Conservation (phyloP, 2,113 vertebrate species). For the Rhabdomys dilectus region DNA sequence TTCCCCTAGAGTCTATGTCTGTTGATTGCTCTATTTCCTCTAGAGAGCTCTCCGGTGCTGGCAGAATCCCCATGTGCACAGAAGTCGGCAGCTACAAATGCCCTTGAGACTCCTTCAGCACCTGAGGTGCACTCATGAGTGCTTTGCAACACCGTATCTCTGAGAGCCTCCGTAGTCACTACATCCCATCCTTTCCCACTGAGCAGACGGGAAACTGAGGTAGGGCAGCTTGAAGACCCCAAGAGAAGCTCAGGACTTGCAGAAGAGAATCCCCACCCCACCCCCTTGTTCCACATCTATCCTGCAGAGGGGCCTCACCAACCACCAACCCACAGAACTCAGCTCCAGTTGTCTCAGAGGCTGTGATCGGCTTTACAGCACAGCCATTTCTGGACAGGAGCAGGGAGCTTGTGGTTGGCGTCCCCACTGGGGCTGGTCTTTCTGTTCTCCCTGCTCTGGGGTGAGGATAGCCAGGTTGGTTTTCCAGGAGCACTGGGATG, state of each 20-base stretch:
- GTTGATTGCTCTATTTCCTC: conserved; percentile 6
- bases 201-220: not conserved
- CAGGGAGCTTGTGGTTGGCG: not conserved
- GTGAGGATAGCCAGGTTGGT: conserved; percentile 39
- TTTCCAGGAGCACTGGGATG: conserved; percentile 49
- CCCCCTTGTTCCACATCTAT: accelerated
- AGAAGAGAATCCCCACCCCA: not conserved
- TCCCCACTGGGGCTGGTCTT: not conserved
- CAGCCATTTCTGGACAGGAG: not conserved
- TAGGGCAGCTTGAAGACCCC: not conserved
- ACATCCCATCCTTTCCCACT: accelerated
- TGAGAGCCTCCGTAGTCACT: accelerated
- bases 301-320: accelerated
- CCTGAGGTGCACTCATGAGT: not conserved
- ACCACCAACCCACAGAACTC: not conserved
- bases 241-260: not conserved
- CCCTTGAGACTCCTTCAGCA: not conserved
- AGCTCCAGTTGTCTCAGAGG: accelerated
- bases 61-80: not conserved
- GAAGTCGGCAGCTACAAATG: not conserved
- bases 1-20: not conserved
- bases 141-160: accelerated
- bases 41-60: conserved; percentile 40
- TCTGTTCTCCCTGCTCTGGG: not conserved
- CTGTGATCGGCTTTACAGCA: not conserved